Evolutionary conservation across 2,797 vertebrate species (phyloP).

Genomic region (Ctenosaura bakeri): DNA sequence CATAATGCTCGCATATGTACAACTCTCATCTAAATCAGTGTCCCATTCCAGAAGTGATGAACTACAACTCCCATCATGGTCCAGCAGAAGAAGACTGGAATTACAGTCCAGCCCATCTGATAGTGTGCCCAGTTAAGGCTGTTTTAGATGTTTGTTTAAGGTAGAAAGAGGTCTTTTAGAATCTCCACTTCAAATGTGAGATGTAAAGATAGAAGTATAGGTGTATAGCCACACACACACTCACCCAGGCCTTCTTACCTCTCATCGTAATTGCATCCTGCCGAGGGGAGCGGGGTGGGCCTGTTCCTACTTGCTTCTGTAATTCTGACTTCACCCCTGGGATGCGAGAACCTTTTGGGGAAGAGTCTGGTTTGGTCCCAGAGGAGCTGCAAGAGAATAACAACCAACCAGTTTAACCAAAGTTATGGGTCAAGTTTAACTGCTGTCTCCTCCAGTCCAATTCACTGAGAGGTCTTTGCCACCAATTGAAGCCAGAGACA

Average conservation of each 20-base stretch:
- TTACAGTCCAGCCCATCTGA: neutral
- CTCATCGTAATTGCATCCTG: conserved; percentile 80
- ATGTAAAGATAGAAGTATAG: neutral
- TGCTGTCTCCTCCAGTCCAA: neutral
- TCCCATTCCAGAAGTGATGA: neutral
- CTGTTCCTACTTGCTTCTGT: conserved; percentile 82
- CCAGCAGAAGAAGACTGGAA: neutral
- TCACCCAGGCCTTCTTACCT: conserved; percentile 65
- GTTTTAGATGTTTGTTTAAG: neutral
- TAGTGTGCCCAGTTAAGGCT: neutral
- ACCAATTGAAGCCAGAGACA: neutral
- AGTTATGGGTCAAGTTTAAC: too few relatives aligned
- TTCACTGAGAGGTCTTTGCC: neutral
- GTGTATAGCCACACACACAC: neutral
- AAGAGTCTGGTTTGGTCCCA: conserved; percentile 91
- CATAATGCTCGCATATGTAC: neutral
- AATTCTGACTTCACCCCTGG: conserved; percentile 89
- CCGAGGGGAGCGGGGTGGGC: conserved; percentile 87
- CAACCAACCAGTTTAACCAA: neutral
- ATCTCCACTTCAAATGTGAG: neutral
- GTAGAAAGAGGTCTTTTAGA: too few relatives aligned
- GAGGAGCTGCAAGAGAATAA: conserved; percentile 85
- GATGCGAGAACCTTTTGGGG: conserved; percentile 88
- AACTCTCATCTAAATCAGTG: too few relatives aligned
- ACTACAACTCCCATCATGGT: neutral